Evolutionary conservation across 2,113 vertebrate species (phyloP).

Genomic region (Seriola rivoliana): DNA sequence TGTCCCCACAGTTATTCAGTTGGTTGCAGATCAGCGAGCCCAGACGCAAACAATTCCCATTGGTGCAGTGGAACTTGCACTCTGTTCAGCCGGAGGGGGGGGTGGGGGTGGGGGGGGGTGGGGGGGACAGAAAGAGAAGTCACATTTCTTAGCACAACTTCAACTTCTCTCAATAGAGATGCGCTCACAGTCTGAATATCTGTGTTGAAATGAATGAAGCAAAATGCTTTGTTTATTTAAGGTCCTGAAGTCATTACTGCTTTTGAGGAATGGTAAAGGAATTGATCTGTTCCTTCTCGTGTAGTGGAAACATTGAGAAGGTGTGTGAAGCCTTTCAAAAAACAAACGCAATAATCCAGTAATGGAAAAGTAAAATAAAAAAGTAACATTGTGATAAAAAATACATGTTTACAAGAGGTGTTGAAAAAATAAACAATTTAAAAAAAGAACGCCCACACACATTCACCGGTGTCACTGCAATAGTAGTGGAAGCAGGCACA

Average conservation of each 20-base stretch:
- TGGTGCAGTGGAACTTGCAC: conserved; percentile 98
- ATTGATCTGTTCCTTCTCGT: background rate
- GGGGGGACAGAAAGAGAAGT: background rate
- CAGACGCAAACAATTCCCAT: conserved; percentile 96
- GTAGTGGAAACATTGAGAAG: background rate
- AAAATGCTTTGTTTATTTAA: background rate
- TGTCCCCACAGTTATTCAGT: conserved; percentile 97
- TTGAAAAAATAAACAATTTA: conserved; percentile 4
- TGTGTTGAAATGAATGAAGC: too few relatives aligned
- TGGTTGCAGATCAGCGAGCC: conserved; percentile 97
- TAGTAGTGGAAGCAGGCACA: conserved; percentile 13
- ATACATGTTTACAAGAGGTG: conserved; percentile 15
- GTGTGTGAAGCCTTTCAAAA: background rate
- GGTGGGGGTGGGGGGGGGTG: background rate
- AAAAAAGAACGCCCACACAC: conserved; percentile 28
- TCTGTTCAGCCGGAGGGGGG: too few relatives aligned
- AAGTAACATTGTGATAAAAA: conserved; percentile 31
- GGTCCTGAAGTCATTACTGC: background rate
- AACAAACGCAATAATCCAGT: background rate
- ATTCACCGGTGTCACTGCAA: conserved; percentile 10
- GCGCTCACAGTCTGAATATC: background rate
- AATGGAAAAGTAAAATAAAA: background rate
- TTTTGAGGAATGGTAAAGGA: background rate
- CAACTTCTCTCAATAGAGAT: background rate
- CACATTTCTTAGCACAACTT: conserved; percentile 5